Evolutionary conservation across 2,797 vertebrate species (phyloP).

Genomic region (Enteromius mattozi): DNA sequence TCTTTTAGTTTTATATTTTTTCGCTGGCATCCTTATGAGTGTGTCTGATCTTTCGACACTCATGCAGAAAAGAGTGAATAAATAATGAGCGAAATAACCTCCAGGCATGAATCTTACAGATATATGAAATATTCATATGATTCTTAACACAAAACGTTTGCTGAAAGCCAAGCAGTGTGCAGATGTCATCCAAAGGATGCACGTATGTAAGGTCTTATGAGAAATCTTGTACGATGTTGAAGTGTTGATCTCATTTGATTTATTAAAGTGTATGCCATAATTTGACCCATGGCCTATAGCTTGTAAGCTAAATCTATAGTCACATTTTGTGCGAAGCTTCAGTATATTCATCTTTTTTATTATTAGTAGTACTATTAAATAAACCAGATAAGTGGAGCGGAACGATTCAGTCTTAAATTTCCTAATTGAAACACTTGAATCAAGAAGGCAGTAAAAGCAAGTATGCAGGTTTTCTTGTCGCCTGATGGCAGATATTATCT

Average conservation of each 20-base stretch:
- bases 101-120: slow-evolving; percentile 68
- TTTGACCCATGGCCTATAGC: slow-evolving; percentile 55
- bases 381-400: neutral
- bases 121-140: slow-evolving; percentile 69
- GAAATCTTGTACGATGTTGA: slow-evolving; percentile 31
- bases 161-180: slow-evolving; percentile 66
- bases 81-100: slow-evolving; percentile 68
- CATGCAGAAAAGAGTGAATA: slow-evolving; percentile 66
- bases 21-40: slow-evolving; percentile 43
- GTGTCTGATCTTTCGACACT: slow-evolving; percentile 71
- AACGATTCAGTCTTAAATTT: neutral
- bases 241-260: slow-evolving; percentile 52
- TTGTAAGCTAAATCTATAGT: slow-evolving; percentile 58
- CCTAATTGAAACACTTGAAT: slow-evolving; percentile 13
- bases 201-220: slow-evolving; percentile 47
- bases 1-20: neutral
- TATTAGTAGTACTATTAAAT: slow-evolving; percentile 8
- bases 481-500: slow-evolving; percentile 18
- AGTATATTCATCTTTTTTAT: slow-evolving; percentile 3
- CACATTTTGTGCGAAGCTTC: slow-evolving; percentile 25
- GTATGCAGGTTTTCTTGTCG: slow-evolving; percentile 10
- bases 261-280: slow-evolving; percentile 56
- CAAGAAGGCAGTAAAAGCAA: slow-evolving; percentile 5
- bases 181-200: slow-evolving; percentile 60
- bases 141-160: slow-evolving; percentile 63